Conservation (phyloP, 2,797 vertebrate species). For the Adelosebastes latens region DNA sequence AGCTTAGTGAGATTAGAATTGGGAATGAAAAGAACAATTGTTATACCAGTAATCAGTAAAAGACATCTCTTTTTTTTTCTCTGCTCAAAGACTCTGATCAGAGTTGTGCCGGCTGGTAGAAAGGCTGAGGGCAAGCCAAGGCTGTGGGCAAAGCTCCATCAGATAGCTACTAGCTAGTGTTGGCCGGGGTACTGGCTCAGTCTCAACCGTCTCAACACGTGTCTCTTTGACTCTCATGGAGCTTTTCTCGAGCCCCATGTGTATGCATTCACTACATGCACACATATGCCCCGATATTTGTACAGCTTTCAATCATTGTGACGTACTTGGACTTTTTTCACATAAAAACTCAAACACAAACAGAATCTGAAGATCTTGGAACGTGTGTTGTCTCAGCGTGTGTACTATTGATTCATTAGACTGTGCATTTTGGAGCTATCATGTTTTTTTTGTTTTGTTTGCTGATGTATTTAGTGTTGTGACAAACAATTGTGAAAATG, state of each 20-base stretch:
- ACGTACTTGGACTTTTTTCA: conserved; percentile 1
- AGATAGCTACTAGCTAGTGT: conserved; percentile 37
- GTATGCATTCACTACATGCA: background rate
- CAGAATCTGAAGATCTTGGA: background rate
- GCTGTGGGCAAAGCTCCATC: conserved; percentile 52
- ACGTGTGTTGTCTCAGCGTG: background rate
- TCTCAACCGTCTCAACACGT: conserved; percentile 46
- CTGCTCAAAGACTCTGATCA: conserved; percentile 49
- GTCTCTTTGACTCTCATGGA: conserved; percentile 39
- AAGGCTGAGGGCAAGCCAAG: conserved; percentile 51
- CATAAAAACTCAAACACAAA: background rate
- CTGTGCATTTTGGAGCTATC: background rate
- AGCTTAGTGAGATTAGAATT: conserved; percentile 42
- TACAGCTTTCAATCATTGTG: background rate
- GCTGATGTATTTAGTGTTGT: background rate
- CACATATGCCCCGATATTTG: background rate
- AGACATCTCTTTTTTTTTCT: conserved; percentile 61
- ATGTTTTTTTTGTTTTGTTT: background rate
- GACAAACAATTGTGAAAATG: background rate
- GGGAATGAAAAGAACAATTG: conserved; percentile 37
- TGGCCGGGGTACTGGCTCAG: conserved; percentile 30
- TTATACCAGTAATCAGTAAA: conserved; percentile 35
- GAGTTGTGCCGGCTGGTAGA: conserved; percentile 43
- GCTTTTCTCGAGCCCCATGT: background rate
- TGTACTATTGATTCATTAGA: background rate